Base-by-base conservation (phyloP, 2,888 invertebrate genomes). In the Nemurella pictetii region DNA sequence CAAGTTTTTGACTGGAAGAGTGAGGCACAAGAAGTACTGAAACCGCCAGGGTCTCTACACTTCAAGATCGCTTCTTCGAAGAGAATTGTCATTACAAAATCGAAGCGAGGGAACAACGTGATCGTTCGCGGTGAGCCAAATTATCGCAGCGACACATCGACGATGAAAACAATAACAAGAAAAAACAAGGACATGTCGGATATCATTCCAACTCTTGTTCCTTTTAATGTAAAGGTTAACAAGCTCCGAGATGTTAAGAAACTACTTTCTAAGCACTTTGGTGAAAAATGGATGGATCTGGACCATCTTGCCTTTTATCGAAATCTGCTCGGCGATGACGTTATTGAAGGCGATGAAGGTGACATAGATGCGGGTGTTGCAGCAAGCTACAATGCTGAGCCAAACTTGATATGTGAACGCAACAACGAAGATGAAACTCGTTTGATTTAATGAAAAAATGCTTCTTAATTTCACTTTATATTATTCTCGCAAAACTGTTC, bases 21-120 rank as follows among this genome's bases (percentile, higher is more conserved):
- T 27, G 77, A 77, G 26, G 77, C 77, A 27, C 77, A 77, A 77
- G 77, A 77, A 77, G 27, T 77, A 26, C 77, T 77, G 77, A 25
- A 32, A 9, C 32, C 32, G 9, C 32, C 32, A 32, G 32, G 32
- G 32, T 32, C 32, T 5, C 32, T 32, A 32, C 32, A 77, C 27
- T 27, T 77, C 28, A 77, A 77, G 15, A 77, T 27, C 4, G 27
- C 77, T 77, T 28, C 77, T 26, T 77, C 77, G 27, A 77, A 77
- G 77, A 26, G 77, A 27, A 77, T 27, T 77, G 15, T 27, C 26
- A 28, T 77, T 28, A 2, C 27, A 2, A 77, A 77, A 77, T 26
- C 4, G 2, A 77, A 77, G 26, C 2, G 77, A 77, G 25, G 77
- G 26, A 27, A 26, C 77, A 77, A 77, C 15, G 77, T 77, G 26